A percentile compares a stretch with the other conserved stretches of the same genome.
Evolutionary conservation across 2,888 invertebrate genomes (phyloP).

Genomic region (Agapostemon virescens): DNA sequence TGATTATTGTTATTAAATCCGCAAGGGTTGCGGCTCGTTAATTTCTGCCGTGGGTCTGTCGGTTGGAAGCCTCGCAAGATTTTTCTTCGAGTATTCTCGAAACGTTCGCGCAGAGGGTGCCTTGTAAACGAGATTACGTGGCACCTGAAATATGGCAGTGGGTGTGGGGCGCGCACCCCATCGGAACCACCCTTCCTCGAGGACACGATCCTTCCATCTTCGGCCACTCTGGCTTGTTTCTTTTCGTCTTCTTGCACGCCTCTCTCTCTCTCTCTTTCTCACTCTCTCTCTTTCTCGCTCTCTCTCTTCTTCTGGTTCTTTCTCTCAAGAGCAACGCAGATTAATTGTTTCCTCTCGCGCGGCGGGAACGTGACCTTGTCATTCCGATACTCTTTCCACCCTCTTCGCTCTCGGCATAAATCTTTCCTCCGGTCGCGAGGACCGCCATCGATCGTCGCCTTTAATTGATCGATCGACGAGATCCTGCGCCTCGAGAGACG

Average conservation of each 20-base stretch:
- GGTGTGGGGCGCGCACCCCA: not conserved
- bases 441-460: not conserved
- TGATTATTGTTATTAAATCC: conserved; percentile 8
- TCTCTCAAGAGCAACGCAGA: conserved; percentile 3
- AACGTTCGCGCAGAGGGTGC: conserved; percentile 32
- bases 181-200: conserved; percentile 31
- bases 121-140: conserved; percentile 56
- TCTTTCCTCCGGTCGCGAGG: not conserved
- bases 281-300: not conserved
- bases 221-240: conserved; percentile 17
- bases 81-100: conserved; percentile 48
- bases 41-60: not conserved
- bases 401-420: conserved; percentile 1
- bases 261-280: not conserved
- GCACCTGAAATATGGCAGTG: conserved; percentile 52
- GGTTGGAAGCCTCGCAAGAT: not conserved
- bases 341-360: conserved; percentile 7
- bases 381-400: not conserved
- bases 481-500: not conserved
- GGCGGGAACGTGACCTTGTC: conserved; percentile 5
- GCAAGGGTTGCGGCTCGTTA: conserved; percentile 8
- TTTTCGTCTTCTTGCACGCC: not conserved
- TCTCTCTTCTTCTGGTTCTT: not conserved
- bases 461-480: not conserved
- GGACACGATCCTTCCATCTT: conserved; percentile 22